Evolutionary conservation across 1,140 invertebrate species (phyloP).

Genomic region (Lordiphosa mommai): DNA sequence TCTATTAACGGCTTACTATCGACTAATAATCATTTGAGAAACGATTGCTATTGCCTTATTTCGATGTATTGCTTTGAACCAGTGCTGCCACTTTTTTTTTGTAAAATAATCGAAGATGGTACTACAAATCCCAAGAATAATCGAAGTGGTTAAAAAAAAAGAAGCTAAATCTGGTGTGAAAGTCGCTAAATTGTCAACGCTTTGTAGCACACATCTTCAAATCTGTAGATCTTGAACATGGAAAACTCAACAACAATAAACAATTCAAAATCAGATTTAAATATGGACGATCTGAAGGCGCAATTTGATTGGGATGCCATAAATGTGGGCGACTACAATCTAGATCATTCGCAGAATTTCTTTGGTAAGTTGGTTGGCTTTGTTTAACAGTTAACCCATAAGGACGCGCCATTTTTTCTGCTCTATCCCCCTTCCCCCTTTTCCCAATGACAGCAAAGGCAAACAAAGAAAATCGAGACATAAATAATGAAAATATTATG

Average conservation of each 20-base stretch:
- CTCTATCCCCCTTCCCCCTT: background rate
- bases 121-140: too few species aligned
- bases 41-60: too few species aligned
- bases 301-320: constrained; percentile 50
- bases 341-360: constrained; percentile 47
- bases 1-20: too few species aligned
- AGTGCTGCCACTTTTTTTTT: too few species aligned
- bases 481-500: constrained; percentile 14
- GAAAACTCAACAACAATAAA: background rate
- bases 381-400: constrained; percentile 1
- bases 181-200: too few species aligned
- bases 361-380: constrained; percentile 28
- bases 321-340: constrained; percentile 33
- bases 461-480: constrained; percentile 31
- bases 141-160: too few species aligned
- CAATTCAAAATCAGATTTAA: background rate
- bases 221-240: constrained; percentile 11
- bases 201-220: too few species aligned
- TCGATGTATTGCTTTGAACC: too few species aligned
- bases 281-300: background rate
- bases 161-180: too few species aligned
- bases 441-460: background rate
- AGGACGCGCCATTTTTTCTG: constrained; percentile 41
- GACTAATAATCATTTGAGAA: too few species aligned
- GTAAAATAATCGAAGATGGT: too few species aligned